Conservation (phyloP, 2,888 invertebrate species). For the Dione juno region DNA sequence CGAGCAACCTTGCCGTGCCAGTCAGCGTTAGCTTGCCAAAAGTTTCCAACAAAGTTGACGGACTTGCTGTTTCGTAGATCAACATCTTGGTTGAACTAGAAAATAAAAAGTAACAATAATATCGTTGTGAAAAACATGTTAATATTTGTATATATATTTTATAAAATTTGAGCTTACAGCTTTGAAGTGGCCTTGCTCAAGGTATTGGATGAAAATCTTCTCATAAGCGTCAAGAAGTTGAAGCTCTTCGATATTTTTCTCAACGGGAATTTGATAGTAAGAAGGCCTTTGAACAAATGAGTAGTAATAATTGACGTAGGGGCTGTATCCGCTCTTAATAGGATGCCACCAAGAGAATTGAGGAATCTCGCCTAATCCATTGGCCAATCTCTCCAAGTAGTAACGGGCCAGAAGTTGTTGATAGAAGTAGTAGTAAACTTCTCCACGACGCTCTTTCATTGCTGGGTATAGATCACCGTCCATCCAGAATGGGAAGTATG, state of each 20-base stretch:
- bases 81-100: constrained; percentile 27
- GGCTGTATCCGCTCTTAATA: constrained; percentile 63
- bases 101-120: neutral
- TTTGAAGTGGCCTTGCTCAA: constrained; percentile 83
- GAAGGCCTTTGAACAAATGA: constrained; percentile 57
- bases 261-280: constrained; percentile 83
- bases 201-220: constrained; percentile 76
- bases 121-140: too few species aligned
- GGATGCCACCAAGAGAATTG: constrained; percentile 87
- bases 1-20: constrained; percentile 62
- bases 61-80: constrained; percentile 38
- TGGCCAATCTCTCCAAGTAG: constrained; percentile 87
- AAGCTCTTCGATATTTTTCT: constrained; percentile 74
- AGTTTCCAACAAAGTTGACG: constrained; percentile 49
- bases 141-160: neutral
- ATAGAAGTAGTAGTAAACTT: constrained; percentile 86
- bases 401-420: constrained; percentile 88
- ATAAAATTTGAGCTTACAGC: constrained; percentile 74
- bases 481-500: constrained; percentile 86
- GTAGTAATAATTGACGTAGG: constrained; percentile 51
- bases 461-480: constrained; percentile 76
- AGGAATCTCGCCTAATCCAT: constrained; percentile 85
- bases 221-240: constrained; percentile 85
- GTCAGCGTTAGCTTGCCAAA: constrained; percentile 82
- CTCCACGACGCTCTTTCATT: constrained; percentile 84